Percentiles rank a stretch among this genome's conserved stretches.
Evolutionary conservation across 2,888 invertebrate species (phyloP).

Genomic region (Pristionchus japonicus): DNA sequence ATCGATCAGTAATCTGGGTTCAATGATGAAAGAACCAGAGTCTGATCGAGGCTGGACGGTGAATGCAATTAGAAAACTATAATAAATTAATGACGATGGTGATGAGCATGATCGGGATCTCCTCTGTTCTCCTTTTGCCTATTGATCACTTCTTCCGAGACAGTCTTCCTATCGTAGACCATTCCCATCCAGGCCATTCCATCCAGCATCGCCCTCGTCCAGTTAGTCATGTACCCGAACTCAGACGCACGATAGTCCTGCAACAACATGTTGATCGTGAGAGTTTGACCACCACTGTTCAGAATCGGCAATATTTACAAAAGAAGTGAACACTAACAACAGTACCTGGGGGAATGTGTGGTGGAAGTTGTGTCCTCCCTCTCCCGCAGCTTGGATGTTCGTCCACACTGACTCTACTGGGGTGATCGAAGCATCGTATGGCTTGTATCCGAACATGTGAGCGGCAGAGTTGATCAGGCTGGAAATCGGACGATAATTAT

Average conservation of each 20-base stretch:
- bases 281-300: no score
- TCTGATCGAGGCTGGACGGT: not conserved
- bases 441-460: no score
- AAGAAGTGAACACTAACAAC: no score
- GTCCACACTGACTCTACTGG: no score
- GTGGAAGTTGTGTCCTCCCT: slow-evolving; percentile 76
- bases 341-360: no score
- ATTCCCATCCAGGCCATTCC: slow-evolving; percentile 65
- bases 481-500: no score
- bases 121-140: not conserved
- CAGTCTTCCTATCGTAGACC: slow-evolving; percentile 69
- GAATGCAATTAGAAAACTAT: not conserved
- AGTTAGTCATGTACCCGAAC: slow-evolving; percentile 63
- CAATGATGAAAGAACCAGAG: not conserved
- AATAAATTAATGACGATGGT: not conserved
- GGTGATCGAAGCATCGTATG: no score
- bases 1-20: not conserved
- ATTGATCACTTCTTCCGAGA: slow-evolving; percentile 48
- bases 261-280: no score
- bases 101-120: slow-evolving; percentile 28
- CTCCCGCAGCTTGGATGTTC: no score
- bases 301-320: no score
- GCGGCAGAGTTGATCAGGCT: no score
- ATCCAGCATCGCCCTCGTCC: slow-evolving; percentile 69
- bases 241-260: slow-evolving; percentile 81